A percentile compares a stretch with the other conserved stretches of the same genome.
Conservation (phyloP, 2,888 invertebrate species). For the Julus scandinavius region DNA sequence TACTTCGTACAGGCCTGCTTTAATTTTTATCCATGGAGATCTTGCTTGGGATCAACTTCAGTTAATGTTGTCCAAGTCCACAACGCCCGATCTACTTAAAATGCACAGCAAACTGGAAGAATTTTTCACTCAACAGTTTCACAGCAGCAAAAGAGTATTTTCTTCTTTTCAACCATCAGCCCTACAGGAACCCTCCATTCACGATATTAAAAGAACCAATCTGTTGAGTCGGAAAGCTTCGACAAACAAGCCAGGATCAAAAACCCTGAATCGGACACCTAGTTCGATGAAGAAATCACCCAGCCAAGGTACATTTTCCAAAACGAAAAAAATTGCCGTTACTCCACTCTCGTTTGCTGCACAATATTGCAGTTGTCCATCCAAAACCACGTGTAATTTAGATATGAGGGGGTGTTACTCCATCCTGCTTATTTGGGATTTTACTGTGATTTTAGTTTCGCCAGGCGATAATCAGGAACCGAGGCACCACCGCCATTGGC, state of each 20-base stretch:
- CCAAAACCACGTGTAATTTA: too few species aligned
- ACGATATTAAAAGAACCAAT: constrained; percentile 51
- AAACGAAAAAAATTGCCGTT: neutral
- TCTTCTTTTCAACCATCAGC: constrained; percentile 73
- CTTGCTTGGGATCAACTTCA: constrained; percentile 96
- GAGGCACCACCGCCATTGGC: constrained; percentile 94
- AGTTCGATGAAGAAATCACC: constrained; percentile 22
- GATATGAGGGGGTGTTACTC: too few species aligned
- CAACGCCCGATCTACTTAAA: constrained; percentile 95
- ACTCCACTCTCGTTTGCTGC: too few species aligned
- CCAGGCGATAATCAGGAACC: constrained; percentile 57
- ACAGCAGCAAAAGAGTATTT: constrained; percentile 92
- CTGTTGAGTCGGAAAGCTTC: constrained; percentile 52
- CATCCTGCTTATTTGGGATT: neutral
- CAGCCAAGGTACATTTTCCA: constrained; percentile 24
- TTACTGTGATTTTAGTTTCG: neutral
- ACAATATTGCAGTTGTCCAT: too few species aligned
- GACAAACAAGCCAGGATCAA: constrained; percentile 2
- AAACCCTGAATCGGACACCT: neutral
- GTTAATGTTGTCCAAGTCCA: constrained; percentile 95
- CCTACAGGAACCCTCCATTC: constrained; percentile 60
- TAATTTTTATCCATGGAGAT: constrained; percentile 91
- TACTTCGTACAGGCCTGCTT: constrained; percentile 76
- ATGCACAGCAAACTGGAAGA: constrained; percentile 97
- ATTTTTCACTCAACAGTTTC: constrained; percentile 98